phyloP scores from a whole-genome alignment of 2,113 vertebrate species.

The Rhadina sibilatrix region DNA sequence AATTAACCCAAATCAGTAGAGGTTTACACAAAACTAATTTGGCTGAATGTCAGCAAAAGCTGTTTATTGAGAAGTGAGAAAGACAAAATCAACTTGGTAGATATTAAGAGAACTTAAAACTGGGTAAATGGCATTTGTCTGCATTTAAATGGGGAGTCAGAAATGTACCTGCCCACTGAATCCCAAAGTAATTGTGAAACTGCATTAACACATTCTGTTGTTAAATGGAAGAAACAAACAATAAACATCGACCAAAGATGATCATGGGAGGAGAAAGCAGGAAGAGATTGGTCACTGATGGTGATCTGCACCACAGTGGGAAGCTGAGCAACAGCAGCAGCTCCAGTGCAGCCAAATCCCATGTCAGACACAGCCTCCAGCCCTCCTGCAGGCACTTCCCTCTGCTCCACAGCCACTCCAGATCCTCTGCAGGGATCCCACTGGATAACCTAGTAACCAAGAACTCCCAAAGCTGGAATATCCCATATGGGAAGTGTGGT shows the following conservation, averaged over 20 bases:
- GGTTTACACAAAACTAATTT: not conserved
- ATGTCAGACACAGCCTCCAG: not conserved
- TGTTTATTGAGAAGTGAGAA: not conserved
- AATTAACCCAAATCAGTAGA: not conserved
- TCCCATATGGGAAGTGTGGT: not conserved
- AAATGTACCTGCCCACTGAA: not conserved
- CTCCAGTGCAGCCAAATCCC: not conserved
- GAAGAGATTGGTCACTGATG: not conserved
- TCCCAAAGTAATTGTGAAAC: not conserved
- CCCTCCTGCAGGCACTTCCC: not conserved
- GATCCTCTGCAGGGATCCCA: not conserved
- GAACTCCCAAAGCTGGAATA: not conserved
- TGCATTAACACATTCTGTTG: not conserved
- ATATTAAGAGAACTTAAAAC: not conserved
- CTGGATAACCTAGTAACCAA: not conserved
- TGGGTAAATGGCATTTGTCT: not conserved
- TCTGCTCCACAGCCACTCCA: not conserved
- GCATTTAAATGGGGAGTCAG: not conserved
- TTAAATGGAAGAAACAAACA: not conserved
- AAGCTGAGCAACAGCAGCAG: not conserved
- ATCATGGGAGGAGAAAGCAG: not conserved
- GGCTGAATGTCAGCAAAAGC: not conserved
- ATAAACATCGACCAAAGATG: not conserved
- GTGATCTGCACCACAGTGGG: not conserved
- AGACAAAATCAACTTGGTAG: not conserved